phyloP scores from a whole-genome alignment of 2,888 invertebrate genomes.

The Chymomyza procnemis region DNA sequence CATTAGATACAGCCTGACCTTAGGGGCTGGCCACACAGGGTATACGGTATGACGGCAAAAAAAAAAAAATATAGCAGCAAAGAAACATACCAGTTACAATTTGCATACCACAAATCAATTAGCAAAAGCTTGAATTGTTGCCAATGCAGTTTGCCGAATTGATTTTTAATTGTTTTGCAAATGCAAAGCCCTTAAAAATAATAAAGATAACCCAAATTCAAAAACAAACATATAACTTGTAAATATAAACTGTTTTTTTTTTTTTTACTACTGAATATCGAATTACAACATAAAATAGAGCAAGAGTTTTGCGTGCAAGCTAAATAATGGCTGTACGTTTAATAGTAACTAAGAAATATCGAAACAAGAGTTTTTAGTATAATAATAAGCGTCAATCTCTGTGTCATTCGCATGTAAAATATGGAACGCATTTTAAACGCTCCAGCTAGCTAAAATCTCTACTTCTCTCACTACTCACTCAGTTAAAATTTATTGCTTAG shows the following conservation, averaged over 20 bases:
- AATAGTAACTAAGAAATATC: constrained; percentile 19
- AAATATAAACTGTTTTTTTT: constrained; percentile 16
- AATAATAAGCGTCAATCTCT: not conserved
- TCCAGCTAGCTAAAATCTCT: constrained; percentile 30
- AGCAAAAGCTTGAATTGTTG: not conserved
- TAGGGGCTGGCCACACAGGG: not conserved
- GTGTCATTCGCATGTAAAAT: constrained; percentile 4
- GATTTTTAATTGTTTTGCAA: constrained; percentile 9
- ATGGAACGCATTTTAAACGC: constrained; percentile 15
- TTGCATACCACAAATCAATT: not conserved
- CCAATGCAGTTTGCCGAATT: not conserved
- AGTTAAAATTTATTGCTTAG: not conserved
- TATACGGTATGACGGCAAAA: not conserved
- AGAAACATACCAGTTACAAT: not conserved
- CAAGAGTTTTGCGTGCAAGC: constrained; percentile 32
- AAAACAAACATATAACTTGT: constrained; percentile 8
- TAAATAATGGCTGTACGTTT: constrained; percentile 42
- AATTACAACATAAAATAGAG: constrained; percentile 23
- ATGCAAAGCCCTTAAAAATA: constrained; percentile 9
- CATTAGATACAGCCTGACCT: not conserved
- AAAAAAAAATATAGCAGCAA: not conserved
- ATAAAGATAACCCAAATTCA: constrained; percentile 8
- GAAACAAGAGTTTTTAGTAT: constrained; percentile 6
- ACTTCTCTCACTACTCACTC: constrained; percentile 18
- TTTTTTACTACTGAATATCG: constrained; percentile 27